phyloP scores from a whole-genome alignment of 2,113 vertebrate species.

The Hippoglossus stenolepis region DNA sequence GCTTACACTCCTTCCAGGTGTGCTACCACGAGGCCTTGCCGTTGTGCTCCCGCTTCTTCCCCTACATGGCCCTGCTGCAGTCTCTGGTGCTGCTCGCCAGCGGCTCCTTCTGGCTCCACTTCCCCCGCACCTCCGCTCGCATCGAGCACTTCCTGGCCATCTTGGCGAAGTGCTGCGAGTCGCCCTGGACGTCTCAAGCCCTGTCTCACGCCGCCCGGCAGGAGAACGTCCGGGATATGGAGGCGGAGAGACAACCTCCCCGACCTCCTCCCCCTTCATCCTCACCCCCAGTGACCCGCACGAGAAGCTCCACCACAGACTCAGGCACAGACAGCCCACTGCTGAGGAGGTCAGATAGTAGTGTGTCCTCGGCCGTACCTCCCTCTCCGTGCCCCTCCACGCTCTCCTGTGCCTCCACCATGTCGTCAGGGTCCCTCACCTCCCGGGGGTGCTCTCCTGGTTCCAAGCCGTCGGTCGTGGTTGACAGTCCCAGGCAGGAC shows the following conservation, averaged over 20 bases:
- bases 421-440: slow-evolving; percentile 29
- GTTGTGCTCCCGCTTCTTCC: slow-evolving; percentile 84
- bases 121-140: slow-evolving; percentile 85
- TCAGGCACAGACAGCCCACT: slow-evolving; percentile 76
- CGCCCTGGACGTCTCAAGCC: slow-evolving; percentile 86
- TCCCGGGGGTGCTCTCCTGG: not conserved
- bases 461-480: slow-evolving; percentile 31
- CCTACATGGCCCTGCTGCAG: slow-evolving; percentile 84
- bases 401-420: slow-evolving; percentile 54
- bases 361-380: slow-evolving; percentile 21
- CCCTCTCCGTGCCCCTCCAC: slow-evolving; percentile 74
- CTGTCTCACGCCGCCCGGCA: slow-evolving; percentile 81
- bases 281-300: slow-evolving; percentile 21
- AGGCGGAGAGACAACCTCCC: slow-evolving; percentile 15
- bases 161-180: slow-evolving; percentile 86
- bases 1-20: slow-evolving; percentile 53
- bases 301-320: slow-evolving; percentile 64
- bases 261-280: slow-evolving; percentile 8
- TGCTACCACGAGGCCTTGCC: slow-evolving; percentile 87
- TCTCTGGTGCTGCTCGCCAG: slow-evolving; percentile 83
- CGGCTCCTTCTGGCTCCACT: slow-evolving; percentile 88
- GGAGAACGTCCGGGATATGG: slow-evolving; percentile 54
- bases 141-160: slow-evolving; percentile 86
- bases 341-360: slow-evolving; percentile 53
- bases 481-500: slow-evolving; percentile 46